Conservation (phyloP, 2,797 vertebrate species). For the Ptychobarbus kaznakovi region DNA sequence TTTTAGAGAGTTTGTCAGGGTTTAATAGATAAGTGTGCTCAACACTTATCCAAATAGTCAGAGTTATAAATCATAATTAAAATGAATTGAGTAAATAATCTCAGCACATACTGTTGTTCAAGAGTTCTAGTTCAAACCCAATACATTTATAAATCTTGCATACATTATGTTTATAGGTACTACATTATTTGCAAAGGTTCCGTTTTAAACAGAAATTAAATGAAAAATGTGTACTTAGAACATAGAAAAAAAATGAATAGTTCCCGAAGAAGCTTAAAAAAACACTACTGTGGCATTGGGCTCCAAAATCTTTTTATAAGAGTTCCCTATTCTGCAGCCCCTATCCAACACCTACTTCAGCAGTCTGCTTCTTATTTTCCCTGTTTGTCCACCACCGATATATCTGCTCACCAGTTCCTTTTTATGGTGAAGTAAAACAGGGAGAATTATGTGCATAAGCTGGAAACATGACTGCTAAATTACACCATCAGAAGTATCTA, state of each 20-base stretch:
- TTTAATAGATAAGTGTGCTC: slow-evolving; percentile 1
- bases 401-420: slow-evolving; percentile 26
- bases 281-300: background rate
- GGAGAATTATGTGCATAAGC: slow-evolving; percentile 65
- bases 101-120: background rate
- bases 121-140: background rate
- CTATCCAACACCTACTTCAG: background rate
- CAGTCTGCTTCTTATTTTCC: background rate
- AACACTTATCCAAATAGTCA: background rate
- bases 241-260: background rate
- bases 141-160: background rate
- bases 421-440: slow-evolving; percentile 34
- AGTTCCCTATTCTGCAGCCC: background rate
- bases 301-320: background rate
- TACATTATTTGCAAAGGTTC: background rate
- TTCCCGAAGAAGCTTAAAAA: background rate
- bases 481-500: background rate
- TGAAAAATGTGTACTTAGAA: background rate
- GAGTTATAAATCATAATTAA: slow-evolving; percentile 2
- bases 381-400: background rate
- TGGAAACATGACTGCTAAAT: slow-evolving; percentile 15
- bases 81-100: background rate
- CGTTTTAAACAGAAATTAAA: background rate
- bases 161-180: background rate
- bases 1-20: background rate